Percentiles rank a stretch among this genome's conserved stretches.
Evolutionary conservation across 2,113 vertebrate genomes (phyloP).

Genomic region (Scomber scombrus): DNA sequence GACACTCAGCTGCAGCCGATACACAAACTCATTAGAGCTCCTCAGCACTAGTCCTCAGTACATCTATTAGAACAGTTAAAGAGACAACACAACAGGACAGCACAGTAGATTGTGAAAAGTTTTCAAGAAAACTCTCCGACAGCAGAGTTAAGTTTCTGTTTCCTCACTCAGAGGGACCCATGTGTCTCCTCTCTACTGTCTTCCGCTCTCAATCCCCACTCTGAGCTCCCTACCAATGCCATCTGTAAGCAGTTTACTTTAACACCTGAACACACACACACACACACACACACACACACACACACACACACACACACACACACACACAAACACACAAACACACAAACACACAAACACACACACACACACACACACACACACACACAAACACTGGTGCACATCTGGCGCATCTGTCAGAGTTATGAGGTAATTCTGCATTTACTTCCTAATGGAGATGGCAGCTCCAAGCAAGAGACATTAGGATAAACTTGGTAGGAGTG

Average conservation of each 20-base stretch:
- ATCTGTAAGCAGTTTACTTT: slow-evolving; percentile 50
- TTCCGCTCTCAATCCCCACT: neutral
- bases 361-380: too few species aligned
- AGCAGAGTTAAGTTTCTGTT: slow-evolving; percentile 44
- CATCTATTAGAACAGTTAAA: too few species aligned
- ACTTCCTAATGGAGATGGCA: slow-evolving; percentile 27
- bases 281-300: slow-evolving; percentile 19
- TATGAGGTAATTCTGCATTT: slow-evolving; percentile 1
- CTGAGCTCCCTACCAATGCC: slow-evolving; percentile 3
- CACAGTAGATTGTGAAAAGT: neutral
- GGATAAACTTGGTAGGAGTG: neutral
- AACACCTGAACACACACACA: slow-evolving; percentile 32
- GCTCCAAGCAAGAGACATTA: neutral
- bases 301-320: too few species aligned
- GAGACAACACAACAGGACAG: neutral
- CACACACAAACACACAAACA: too few species aligned
- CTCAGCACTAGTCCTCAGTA: neutral
- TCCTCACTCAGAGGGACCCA: slow-evolving; percentile 26
- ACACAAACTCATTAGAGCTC: neutral
- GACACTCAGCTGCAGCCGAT: neutral
- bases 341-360: neutral
- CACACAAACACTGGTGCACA: neutral
- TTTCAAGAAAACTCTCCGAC: neutral
- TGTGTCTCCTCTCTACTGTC: neutral
- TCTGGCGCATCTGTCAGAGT: slow-evolving; percentile 23